Conservation (phyloP, 1,140 invertebrate species). For the Zaprionus nigranus region DNA sequence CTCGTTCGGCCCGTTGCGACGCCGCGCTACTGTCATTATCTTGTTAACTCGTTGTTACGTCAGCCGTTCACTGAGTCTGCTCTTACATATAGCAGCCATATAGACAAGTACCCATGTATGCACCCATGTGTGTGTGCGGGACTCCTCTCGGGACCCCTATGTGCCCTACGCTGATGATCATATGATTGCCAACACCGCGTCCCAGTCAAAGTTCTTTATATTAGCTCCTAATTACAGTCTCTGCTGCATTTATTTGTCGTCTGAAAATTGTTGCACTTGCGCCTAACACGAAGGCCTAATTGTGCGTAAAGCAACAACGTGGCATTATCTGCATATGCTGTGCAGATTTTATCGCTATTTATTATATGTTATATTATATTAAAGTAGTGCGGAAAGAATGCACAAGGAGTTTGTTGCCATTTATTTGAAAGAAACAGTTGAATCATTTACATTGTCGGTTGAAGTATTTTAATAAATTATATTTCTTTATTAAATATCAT, state of each 20-base stretch:
- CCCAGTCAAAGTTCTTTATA: conserved; percentile 17
- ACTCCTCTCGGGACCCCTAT: not conserved
- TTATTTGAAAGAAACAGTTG: not conserved
- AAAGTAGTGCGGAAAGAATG: not conserved
- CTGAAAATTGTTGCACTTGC: conserved; percentile 11
- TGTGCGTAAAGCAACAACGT: not conserved
- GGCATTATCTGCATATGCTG: not conserved
- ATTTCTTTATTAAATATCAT: too few relatives aligned
- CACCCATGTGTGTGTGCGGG: conserved; percentile 5
- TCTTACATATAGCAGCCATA: conserved; percentile 36
- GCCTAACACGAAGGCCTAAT: not conserved
- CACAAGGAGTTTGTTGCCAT: not conserved
- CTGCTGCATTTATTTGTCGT: conserved; percentile 18
- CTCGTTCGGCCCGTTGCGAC: conserved; percentile 56
- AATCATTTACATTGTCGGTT: not conserved
- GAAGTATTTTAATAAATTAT: not conserved
- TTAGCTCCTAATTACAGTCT: conserved; percentile 19
- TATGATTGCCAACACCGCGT: conserved; percentile 45
- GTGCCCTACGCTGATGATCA: conserved; percentile 40
- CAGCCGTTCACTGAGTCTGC: conserved; percentile 65
- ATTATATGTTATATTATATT: not conserved
- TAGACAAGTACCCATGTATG: not conserved
- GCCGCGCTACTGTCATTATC: conserved; percentile 77
- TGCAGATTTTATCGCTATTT: not conserved
- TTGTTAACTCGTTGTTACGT: conserved; percentile 82